Conservation (phyloP, 2,113 vertebrate species). For the Xenopus tropicalis region UCB_Xtro_10.0 CM004444.2:61375001-61375500, state of each 20-base stretch:
- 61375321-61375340: constrained; percentile 3
- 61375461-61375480: constrained; percentile 18
- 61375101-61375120: constrained; percentile 51
- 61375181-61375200: constrained; percentile 33
- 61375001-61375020: constrained; percentile 19
- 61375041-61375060: constrained; percentile 40
- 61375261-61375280: constrained; percentile 9
- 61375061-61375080: constrained; percentile 50
- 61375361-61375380: constrained; percentile 21
- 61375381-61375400: constrained; percentile 9
- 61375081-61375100: constrained; percentile 48
- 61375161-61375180: constrained; percentile 45
- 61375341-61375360: constrained; percentile 16
- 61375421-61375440: constrained; percentile 20
- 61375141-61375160: constrained; percentile 49
- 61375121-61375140: constrained; percentile 51
- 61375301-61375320: constrained; percentile 25
- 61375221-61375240: constrained; percentile 26
- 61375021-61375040: constrained; percentile 19
- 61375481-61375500: constrained; percentile 27
- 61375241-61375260: constrained; percentile 20
- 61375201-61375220: constrained; percentile 25
- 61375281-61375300: constrained; percentile 27
- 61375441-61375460: constrained; percentile 17
- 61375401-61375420: constrained; percentile 31